phyloP scores from a whole-genome alignment of 2,797 vertebrate species.

The Sebastes dallii region DNA sequence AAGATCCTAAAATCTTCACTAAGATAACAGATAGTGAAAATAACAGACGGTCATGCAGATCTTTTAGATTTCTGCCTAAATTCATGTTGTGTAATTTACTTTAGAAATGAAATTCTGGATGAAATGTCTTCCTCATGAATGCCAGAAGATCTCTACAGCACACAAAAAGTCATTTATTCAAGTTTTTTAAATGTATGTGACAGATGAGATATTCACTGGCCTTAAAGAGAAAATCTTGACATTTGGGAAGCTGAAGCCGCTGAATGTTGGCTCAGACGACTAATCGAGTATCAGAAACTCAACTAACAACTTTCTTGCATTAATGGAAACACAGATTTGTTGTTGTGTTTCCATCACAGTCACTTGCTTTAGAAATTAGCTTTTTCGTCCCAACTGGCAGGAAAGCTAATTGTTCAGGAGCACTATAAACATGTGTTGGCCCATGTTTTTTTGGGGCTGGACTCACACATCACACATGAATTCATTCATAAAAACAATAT shows the following conservation, averaged over 20 bases:
- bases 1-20: not conserved
- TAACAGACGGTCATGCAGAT: not conserved
- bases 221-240: not conserved
- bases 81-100: not conserved
- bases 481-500: not conserved
- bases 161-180: not conserved
- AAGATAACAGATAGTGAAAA: not conserved
- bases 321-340: not conserved
- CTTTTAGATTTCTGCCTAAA: not conserved
- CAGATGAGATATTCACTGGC: not conserved
- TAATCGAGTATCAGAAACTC: not conserved
- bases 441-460: not conserved
- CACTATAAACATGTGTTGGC: conserved; percentile 42
- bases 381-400: conserved; percentile 10
- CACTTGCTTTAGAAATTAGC: not conserved
- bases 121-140: not conserved
- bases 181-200: not conserved
- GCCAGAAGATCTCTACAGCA: not conserved
- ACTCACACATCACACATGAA: conserved; percentile 9
- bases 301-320: not conserved
- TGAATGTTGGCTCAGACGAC: not conserved
- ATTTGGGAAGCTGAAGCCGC: not conserved
- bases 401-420: conserved; percentile 31
- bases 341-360: not conserved
- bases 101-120: not conserved